phyloP scores from a whole-genome alignment of 2,113 vertebrate species.

The Passer domesticus region DNA sequence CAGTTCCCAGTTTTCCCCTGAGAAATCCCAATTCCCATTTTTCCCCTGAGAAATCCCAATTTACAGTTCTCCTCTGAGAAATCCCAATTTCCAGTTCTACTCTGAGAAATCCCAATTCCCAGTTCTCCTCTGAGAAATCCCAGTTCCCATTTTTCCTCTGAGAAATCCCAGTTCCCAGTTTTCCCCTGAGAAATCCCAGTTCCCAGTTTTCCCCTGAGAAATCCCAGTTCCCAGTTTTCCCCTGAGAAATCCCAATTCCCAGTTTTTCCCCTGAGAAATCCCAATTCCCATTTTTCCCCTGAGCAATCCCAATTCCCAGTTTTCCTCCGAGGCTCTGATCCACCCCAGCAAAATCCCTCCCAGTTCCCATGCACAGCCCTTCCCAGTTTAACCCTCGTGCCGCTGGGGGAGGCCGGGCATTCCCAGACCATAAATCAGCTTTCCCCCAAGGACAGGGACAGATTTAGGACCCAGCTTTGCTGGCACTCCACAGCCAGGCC shows the following conservation, averaged over 20 bases:
- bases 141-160: no score
- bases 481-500: background rate
- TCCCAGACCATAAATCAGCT: background rate
- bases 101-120: no score
- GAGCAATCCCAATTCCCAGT: no score
- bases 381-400: background rate
- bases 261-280: rapidly evolving
- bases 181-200: background rate
- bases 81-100: no score
- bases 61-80: background rate
- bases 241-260: no score
- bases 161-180: background rate
- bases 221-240: background rate
- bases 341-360: background rate
- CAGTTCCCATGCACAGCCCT: background rate
- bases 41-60: no score
- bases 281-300: no score
- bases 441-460: background rate
- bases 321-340: rapidly evolving
- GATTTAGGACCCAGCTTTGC: background rate
- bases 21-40: background rate
- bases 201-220: no score
- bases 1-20: rapidly evolving
- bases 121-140: rapidly evolving
- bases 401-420: background rate